phyloP scores from a whole-genome alignment of 2,888 invertebrate species.

The Cyclophora albipunctata region DNA sequence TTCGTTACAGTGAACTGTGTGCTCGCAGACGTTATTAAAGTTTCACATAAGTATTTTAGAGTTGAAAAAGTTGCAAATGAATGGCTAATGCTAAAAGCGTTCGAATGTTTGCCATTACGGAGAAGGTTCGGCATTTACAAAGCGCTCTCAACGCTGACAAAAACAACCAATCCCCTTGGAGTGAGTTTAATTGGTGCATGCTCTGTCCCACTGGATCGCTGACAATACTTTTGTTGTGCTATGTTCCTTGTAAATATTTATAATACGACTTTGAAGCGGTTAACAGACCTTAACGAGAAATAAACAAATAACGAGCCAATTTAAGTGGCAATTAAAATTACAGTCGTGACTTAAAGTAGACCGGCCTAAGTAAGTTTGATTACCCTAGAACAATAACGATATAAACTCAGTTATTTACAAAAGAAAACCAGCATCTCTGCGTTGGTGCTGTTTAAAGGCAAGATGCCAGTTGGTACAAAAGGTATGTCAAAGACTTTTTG shows the following conservation, averaged over 20 bases:
- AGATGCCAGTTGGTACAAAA: slow-evolving; percentile 18
- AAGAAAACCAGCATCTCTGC: too few species aligned
- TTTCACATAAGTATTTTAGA: slow-evolving; percentile 32
- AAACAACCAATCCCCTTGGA: slow-evolving; percentile 48
- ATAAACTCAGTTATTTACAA: too few species aligned
- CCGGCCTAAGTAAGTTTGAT: too few species aligned
- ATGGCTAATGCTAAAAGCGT: slow-evolving; percentile 39
- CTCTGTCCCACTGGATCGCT: slow-evolving; percentile 23
- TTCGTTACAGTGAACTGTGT: slow-evolving; percentile 8
- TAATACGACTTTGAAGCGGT: background rate
- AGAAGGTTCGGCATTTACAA: slow-evolving; percentile 55
- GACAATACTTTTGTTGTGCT: slow-evolving; percentile 10
- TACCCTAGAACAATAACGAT: too few species aligned
- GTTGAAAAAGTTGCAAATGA: slow-evolving; percentile 46
- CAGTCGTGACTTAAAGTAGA: too few species aligned
- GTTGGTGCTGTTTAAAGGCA: background rate
- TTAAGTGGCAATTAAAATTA: too few species aligned
- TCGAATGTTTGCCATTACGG: slow-evolving; percentile 48
- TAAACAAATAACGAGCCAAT: too few species aligned
- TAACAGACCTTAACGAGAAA: too few species aligned
- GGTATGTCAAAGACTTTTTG: slow-evolving; percentile 8
- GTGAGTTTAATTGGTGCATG: slow-evolving; percentile 52
- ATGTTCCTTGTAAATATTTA: slow-evolving; percentile 1
- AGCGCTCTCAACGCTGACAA: slow-evolving; percentile 44
- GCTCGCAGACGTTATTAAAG: slow-evolving; percentile 23